Evolutionary conservation across 2,113 vertebrate species (phyloP).

Genomic region (Odontophorus gujanensis): DNA sequence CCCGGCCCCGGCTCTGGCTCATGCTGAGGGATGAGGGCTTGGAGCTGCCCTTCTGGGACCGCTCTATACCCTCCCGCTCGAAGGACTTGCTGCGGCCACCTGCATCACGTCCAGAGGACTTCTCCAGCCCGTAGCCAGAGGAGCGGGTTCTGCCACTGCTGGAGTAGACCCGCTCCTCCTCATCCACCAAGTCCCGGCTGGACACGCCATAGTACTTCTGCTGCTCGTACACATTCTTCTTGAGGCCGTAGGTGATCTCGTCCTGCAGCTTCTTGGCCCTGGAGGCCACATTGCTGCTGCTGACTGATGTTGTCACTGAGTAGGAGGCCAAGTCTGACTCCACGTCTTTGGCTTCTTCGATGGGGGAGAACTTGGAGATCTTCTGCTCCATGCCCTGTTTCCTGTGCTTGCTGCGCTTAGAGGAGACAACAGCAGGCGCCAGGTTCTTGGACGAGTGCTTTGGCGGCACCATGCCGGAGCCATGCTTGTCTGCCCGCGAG

Average conservation of each 20-base stretch:
- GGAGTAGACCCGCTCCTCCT: constrained; percentile 89
- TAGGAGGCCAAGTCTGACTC: constrained; percentile 95
- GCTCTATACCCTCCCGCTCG: constrained; percentile 89
- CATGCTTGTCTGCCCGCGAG: constrained; percentile 81
- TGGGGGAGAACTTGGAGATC: constrained; percentile 98
- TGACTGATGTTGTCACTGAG: constrained; percentile 83
- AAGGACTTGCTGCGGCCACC: constrained; percentile 92
- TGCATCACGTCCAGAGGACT: constrained; percentile 85
- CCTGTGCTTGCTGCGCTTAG: constrained; percentile 97
- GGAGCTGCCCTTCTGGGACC: constrained; percentile 86
- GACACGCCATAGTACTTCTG: constrained; percentile 91
- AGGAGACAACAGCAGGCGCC: constrained; percentile 90
- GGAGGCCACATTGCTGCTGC: constrained; percentile 87
- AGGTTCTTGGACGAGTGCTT: constrained; percentile 93
- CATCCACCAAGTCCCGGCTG: constrained; percentile 87
- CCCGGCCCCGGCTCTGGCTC: constrained; percentile 85
- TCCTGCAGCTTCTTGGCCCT: constrained; percentile 93
- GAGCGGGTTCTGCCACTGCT: constrained; percentile 86
- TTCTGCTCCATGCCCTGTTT: constrained; percentile 99
- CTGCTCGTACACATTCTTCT: constrained; percentile 94
- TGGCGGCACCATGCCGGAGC: constrained; percentile 79
- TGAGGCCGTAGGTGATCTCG: constrained; percentile 91
- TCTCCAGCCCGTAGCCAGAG: constrained; percentile 90
- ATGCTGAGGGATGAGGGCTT: constrained; percentile 81
- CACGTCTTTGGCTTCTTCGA: constrained; percentile 97